Conservation (phyloP, 1,140 invertebrate species). For the Hycleus cichorii region DNA sequence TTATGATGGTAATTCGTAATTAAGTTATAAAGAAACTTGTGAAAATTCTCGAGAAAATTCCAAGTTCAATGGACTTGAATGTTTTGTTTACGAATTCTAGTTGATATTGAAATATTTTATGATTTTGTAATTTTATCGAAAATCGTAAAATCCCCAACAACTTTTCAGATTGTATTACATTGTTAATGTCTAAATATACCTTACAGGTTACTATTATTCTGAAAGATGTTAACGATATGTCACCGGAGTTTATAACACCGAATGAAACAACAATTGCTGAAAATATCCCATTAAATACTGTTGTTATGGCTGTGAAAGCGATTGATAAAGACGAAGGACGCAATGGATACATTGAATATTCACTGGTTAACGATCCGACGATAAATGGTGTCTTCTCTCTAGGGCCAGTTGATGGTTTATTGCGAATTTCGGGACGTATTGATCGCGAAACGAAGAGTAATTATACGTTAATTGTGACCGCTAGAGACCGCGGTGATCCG, state of each 20-base stretch:
- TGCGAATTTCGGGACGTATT: conserved; percentile 70
- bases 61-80: not conserved
- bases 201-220: conserved; percentile 77
- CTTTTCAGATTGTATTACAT: too few species aligned
- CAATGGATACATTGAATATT: conserved; percentile 90
- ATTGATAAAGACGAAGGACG: conserved; percentile 86
- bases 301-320: conserved; percentile 85
- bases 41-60: not conserved
- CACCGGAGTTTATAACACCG: conserved; percentile 80
- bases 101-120: not conserved
- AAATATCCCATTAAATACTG: conserved; percentile 81
- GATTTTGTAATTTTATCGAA: not conserved
- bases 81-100: not conserved
- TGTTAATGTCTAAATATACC: conserved; percentile 9
- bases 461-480: conserved; percentile 74
- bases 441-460: conserved; percentile 78
- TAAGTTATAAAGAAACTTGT: not conserved
- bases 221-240: conserved; percentile 91
- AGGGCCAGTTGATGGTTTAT: conserved; percentile 78
- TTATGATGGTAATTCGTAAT: not conserved
- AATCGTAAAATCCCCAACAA: not conserved
- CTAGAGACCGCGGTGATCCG: conserved; percentile 82
- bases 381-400: conserved; percentile 64
- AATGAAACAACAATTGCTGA: conserved; percentile 73
- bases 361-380: conserved; percentile 52